Evolutionary conservation across 2,113 vertebrate genomes (phyloP).

Genomic region (Gallinago media): DNA sequence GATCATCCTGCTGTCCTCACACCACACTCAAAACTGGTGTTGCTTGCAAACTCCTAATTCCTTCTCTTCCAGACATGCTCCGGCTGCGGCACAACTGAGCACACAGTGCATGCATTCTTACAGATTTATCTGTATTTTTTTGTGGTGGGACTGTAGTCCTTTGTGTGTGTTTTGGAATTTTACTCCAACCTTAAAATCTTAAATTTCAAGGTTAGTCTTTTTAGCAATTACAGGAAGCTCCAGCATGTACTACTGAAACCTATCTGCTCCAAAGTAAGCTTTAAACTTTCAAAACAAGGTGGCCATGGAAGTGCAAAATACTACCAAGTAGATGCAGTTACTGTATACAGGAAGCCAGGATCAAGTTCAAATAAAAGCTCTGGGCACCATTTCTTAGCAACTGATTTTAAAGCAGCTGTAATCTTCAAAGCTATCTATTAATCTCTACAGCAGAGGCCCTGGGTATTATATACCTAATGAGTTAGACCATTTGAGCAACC

Average conservation of each 20-base stretch:
- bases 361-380: slow-evolving; percentile 70
- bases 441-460: slow-evolving; percentile 31
- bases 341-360: slow-evolving; percentile 64
- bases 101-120: neutral
- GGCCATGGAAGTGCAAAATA: slow-evolving; percentile 43
- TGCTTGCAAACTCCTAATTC: neutral
- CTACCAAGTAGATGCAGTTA: slow-evolving; percentile 56
- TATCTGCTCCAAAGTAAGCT: slow-evolving; percentile 40
- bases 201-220: slow-evolving; percentile 57
- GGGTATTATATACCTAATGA: slow-evolving; percentile 64
- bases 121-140: neutral
- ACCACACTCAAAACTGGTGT: neutral
- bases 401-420: slow-evolving; percentile 56
- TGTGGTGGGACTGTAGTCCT: slow-evolving; percentile 20
- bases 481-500: slow-evolving; percentile 29
- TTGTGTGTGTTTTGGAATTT: slow-evolving; percentile 46
- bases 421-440: slow-evolving; percentile 70
- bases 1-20: neutral
- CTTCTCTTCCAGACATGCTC: neutral
- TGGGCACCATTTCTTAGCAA: slow-evolving; percentile 49
- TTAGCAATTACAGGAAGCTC: slow-evolving; percentile 56
- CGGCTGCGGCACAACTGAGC: neutral
- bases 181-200: slow-evolving; percentile 41
- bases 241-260: slow-evolving; percentile 21
- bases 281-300: slow-evolving; percentile 54